Percentiles rank a stretch among this genome's conserved stretches.
Evolutionary conservation across 2,888 invertebrate genomes (phyloP).

Genomic region (Tipula confusa): DNA sequence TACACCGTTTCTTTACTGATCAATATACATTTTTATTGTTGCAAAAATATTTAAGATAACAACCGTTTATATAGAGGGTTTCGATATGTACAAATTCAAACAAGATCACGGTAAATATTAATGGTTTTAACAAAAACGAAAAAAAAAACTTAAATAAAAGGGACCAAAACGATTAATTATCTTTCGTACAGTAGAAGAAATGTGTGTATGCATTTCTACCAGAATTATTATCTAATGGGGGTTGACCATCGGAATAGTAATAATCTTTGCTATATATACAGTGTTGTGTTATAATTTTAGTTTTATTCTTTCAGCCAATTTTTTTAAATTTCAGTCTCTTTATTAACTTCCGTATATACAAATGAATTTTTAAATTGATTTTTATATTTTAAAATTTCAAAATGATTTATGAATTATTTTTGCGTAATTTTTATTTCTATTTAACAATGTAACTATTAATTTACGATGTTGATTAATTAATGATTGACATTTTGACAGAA

Average conservation of each 20-base stretch:
- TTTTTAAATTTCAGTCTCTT: background rate
- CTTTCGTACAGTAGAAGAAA: background rate
- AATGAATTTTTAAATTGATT: background rate
- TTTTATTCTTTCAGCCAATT: background rate
- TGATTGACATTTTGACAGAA: background rate
- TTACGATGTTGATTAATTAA: background rate
- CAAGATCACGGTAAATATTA: slow-evolving; percentile 5
- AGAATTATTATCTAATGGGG: slow-evolving; percentile 20
- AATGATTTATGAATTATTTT: background rate
- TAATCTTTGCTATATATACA: background rate
- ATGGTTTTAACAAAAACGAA: background rate
- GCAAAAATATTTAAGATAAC: background rate
- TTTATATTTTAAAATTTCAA: background rate
- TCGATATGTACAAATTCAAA: background rate
- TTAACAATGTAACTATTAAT: background rate
- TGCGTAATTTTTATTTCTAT: background rate
- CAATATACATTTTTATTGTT: background rate
- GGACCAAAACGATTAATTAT: slow-evolving; percentile 20
- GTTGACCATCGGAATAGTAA: background rate
- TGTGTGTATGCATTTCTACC: background rate
- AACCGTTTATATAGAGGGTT: background rate
- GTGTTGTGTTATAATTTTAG: background rate
- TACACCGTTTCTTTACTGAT: background rate
- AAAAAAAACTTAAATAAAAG: background rate
- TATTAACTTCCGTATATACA: background rate